Conservation (phyloP, 2,797 vertebrate genomes). For the Betta splendens region DNA sequence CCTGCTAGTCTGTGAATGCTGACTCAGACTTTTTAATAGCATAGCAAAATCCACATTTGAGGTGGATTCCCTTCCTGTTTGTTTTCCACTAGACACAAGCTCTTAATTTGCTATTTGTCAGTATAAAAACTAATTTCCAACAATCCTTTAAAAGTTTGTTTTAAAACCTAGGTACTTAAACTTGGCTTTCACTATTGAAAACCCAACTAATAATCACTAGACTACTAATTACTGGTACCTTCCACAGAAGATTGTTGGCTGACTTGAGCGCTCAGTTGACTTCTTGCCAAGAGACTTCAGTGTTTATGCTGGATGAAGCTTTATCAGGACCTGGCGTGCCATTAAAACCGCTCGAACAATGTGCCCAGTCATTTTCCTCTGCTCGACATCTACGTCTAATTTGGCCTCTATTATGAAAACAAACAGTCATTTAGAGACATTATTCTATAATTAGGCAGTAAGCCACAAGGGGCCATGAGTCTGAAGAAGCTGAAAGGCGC, state of each 20-base stretch:
- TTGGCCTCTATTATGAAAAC: constrained; percentile 63
- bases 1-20: too few relatives aligned
- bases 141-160: too few relatives aligned
- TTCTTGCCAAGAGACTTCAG: neutral
- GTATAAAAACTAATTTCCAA: too few relatives aligned
- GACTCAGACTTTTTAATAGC: too few relatives aligned
- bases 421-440: constrained; percentile 55
- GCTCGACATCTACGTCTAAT: constrained; percentile 50
- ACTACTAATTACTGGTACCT: neutral
- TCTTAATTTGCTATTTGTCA: too few relatives aligned
- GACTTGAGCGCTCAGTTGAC: neutral
- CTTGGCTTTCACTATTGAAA: too few relatives aligned
- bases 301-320: constrained; percentile 21
- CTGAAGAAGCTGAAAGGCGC: constrained; percentile 14
- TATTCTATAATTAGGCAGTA: constrained; percentile 53
- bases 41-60: too few relatives aligned
- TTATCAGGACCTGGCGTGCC: constrained; percentile 16
- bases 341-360: constrained; percentile 47
- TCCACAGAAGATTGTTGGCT: constrained; percentile 4
- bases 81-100: too few relatives aligned
- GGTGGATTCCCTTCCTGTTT: too few relatives aligned
- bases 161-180: too few relatives aligned
- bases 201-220: too few relatives aligned
- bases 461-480: constrained; percentile 23
- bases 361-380: constrained; percentile 43